Evolutionary conservation across 2,113 vertebrate genomes (phyloP).

Genomic region (Mystacornis crossleyi): DNA sequence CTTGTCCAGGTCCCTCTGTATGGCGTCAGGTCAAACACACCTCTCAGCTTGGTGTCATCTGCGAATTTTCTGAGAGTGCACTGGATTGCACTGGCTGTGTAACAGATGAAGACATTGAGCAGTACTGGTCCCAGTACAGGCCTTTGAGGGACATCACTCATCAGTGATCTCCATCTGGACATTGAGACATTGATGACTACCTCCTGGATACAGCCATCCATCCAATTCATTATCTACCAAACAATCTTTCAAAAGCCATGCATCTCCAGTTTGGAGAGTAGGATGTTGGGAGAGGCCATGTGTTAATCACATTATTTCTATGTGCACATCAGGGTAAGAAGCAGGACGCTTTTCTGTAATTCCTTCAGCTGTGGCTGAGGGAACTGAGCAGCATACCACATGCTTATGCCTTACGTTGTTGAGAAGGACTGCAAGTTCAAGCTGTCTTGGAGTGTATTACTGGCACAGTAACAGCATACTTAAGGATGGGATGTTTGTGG

Average conservation of each 20-base stretch:
- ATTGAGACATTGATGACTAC: background rate
- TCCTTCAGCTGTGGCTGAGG: background rate
- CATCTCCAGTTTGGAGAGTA: background rate
- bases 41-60: background rate
- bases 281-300: background rate
- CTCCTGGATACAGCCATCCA: background rate
- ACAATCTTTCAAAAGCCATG: background rate
- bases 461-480: background rate
- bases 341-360: background rate
- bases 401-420: background rate
- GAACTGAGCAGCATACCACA: rapidly evolving
- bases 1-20: background rate
- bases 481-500: background rate
- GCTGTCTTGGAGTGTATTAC: background rate
- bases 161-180: no score
- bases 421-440: background rate
- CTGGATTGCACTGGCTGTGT: background rate
- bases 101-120: background rate
- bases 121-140: rapidly evolving
- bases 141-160: background rate
- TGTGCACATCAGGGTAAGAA: background rate
- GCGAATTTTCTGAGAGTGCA: background rate
- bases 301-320: background rate
- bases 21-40: background rate
- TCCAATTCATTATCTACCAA: rapidly evolving